A percentile compares a stretch with the other conserved stretches of the same genome.
Conservation (phyloP, 2,888 invertebrate genomes). For the Trissolcus japonicus region DNA sequence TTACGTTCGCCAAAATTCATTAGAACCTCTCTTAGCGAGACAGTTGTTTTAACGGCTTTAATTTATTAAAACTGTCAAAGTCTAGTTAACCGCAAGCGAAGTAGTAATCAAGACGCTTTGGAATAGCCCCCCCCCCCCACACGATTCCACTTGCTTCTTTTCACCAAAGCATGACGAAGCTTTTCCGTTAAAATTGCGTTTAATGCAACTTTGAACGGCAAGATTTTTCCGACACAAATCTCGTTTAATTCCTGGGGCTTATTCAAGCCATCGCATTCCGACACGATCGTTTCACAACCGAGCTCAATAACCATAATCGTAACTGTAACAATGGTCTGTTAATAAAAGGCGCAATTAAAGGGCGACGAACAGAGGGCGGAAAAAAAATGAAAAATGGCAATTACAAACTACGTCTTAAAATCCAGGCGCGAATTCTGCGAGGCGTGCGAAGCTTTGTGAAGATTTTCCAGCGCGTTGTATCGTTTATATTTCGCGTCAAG, state of each 20-base stretch:
- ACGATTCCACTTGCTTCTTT: background rate
- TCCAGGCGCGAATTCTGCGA: slow-evolving; percentile 37
- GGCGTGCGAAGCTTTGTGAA: slow-evolving; percentile 30
- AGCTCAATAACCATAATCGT: slow-evolving; percentile 23
- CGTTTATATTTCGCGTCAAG: slow-evolving; percentile 38
- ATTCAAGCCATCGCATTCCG: background rate
- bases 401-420: slow-evolving; percentile 38
- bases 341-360: slow-evolving; percentile 46
- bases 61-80: slow-evolving; percentile 41
- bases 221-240: slow-evolving; percentile 3
- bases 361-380: slow-evolving; percentile 2
- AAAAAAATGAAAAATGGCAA: slow-evolving; percentile 36
- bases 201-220: background rate
- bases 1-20: slow-evolving; percentile 8
- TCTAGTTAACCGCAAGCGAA: slow-evolving; percentile 28
- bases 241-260: slow-evolving; percentile 1
- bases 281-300: slow-evolving; percentile 5
- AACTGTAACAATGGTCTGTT: slow-evolving; percentile 42
- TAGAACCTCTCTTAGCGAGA: slow-evolving; percentile 6
- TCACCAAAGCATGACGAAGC: slow-evolving; percentile 6
- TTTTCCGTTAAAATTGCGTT: slow-evolving; percentile 4
- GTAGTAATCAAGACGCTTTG: slow-evolving; percentile 30
- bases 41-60: slow-evolving; percentile 16
- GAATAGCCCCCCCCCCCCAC: background rate
- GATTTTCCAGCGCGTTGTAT: slow-evolving; percentile 32